These are phyloP conservation scores for Cirrhinus molitorella DNA, from an alignment of 2,797 vertebrate species.

Conservation along the genomic window DNA sequence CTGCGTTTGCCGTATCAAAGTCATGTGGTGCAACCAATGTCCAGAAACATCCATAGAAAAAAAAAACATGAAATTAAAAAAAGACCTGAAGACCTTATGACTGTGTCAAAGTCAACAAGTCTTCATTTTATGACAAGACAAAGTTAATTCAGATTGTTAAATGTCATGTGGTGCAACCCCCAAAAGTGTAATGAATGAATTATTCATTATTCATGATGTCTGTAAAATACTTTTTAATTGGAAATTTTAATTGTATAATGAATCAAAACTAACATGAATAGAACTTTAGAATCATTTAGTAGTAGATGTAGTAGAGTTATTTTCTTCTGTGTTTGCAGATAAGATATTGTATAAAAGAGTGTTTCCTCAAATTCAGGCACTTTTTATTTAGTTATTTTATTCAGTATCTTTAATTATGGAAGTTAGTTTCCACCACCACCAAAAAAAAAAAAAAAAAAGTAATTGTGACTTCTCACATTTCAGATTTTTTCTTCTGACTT, in stretches of 20 bases:
- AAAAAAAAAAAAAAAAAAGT: too few relatives aligned
- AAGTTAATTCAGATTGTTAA: neutral
- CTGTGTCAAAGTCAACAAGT: neutral
- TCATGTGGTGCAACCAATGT: neutral
- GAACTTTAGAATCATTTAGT: neutral
- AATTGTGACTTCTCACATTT: too few relatives aligned
- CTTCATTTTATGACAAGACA: neutral
- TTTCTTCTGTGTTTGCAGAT: too few relatives aligned
- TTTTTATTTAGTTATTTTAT: too few relatives aligned
- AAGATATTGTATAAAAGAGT: too few relatives aligned
- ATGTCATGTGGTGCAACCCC: neutral
- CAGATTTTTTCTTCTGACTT: too few relatives aligned
- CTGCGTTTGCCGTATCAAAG: neutral
- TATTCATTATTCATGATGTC: neutral
- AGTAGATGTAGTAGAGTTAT: neutral
- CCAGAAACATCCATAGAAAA: neutral
- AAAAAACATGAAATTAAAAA: neutral
- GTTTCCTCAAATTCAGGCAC: too few relatives aligned
- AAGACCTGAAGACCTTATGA: neutral
- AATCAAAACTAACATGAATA: neutral
- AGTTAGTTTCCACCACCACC: too few relatives aligned
- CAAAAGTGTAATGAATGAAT: neutral
- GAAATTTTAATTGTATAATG: neutral
- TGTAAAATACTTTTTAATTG: neutral
- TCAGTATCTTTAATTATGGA: too few relatives aligned